Base-by-base conservation (phyloP, 2,797 vertebrate species). In the Cuculus canorus region DNA sequence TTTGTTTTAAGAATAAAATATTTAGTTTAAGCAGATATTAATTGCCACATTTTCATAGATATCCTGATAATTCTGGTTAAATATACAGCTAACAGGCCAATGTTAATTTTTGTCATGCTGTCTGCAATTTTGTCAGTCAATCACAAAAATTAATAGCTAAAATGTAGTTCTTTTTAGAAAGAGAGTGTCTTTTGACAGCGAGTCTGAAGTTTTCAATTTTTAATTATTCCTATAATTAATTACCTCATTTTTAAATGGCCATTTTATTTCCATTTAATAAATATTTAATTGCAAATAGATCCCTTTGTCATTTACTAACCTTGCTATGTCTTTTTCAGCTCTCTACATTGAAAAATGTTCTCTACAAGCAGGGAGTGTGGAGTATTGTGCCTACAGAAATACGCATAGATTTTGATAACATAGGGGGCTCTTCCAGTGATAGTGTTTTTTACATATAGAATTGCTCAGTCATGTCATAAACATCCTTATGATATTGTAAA, bases 1-100 rank as follows among this genome's bases (percentile, higher is more conserved):
- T 90, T 83, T 82, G 78, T 82, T 93, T 91, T 64, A 75, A 64
- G 37, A 75, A 25, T 28, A 75, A 90, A 81, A 90, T 45, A 13
- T 52, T 32, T 81, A 33, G 13, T 54, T 90, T 86, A 88, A 86
- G 53, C 50, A 78, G 48, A 63, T 53, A 56, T 28, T 75, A 90
- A 93, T 80, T 75, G 73, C 17, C 17, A n/a, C 5, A 3, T 60
- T 88, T 88, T 92, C 61, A 17, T 19, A 54, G 39, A 53, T 86
- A 68, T 6, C 12, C 61, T 70, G n/a, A 64, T 93, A 75, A 70
- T 70, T 70, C 61, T 73, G 64, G 71, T 66, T 10, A 73, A 86
- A 81, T 66, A 53, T 18, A 57, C 41, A 86, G 33, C 48, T 86
- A 53, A 57, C 72, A 88, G 52, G 17, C 57, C 94, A 56, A 86